Conservation (phyloP, 1,140 invertebrate genomes). For the Drosophila arawakana region DNA sequence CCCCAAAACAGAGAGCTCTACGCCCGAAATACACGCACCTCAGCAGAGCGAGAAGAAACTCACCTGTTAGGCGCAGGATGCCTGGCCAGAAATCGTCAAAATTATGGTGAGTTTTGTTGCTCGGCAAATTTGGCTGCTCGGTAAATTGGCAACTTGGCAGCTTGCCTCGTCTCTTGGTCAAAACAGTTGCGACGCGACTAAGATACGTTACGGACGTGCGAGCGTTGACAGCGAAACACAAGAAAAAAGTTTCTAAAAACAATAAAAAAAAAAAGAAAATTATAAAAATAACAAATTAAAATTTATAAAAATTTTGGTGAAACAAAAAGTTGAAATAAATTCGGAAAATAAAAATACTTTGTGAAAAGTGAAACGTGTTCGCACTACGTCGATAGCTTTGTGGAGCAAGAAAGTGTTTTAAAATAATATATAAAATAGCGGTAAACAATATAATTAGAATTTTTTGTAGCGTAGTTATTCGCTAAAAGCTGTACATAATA, state of each 20-base stretch:
- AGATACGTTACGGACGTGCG: constrained; percentile 66
- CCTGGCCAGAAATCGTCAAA: constrained; percentile 43
- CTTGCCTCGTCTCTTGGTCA: constrained; percentile 33
- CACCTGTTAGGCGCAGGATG: constrained; percentile 76
- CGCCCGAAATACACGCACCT: constrained; percentile 24
- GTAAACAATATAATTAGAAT: constrained; percentile 24
- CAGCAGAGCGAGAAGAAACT: constrained; percentile 31
- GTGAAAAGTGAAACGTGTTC: constrained; percentile 15
- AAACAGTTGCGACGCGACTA: constrained; percentile 79
- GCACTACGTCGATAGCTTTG: constrained; percentile 6
- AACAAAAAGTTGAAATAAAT: background rate
- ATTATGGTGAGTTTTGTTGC: constrained; percentile 58
- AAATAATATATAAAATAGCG: constrained; percentile 1
- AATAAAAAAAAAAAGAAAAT: constrained; percentile 18
- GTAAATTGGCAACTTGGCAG: background rate
- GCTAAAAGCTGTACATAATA: constrained; percentile 1
- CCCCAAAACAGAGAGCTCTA: constrained; percentile 14
- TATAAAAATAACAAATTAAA: constrained; percentile 39
- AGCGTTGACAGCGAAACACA: constrained; percentile 25
- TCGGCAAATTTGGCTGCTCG: constrained; percentile 7
- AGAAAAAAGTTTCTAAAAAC: background rate
- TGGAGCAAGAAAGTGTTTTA: constrained; percentile 7
- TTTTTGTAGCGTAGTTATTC: background rate
- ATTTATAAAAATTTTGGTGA: constrained; percentile 44
- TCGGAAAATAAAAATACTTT: background rate